These are phyloP conservation scores for Patella pellucida DNA, from an alignment of 2,888 invertebrate genomes.

Conservation along the genomic window DNA sequence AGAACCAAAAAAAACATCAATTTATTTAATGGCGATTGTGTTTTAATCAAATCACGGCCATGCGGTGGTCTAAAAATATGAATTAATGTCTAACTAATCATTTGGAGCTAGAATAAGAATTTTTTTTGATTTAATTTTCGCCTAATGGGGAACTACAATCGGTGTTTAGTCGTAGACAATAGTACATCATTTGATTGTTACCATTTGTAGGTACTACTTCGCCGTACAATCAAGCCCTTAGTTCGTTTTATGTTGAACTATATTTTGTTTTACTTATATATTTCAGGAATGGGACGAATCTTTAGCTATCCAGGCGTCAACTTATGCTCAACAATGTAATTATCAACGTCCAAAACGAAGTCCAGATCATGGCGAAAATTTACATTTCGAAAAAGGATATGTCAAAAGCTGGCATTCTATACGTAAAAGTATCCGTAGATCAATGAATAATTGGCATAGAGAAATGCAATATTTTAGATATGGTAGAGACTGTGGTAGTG, in stretches of 20 bases:
- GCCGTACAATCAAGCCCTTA: too few species aligned
- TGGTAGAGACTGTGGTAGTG: constrained; percentile 33
- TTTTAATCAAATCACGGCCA: too few species aligned
- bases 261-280: neutral
- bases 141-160: too few species aligned
- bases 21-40: too few species aligned
- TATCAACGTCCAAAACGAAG: constrained; percentile 33
- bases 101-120: too few species aligned
- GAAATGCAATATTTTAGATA: constrained; percentile 32
- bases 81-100: too few species aligned
- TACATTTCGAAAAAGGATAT: constrained; percentile 25
- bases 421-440: constrained; percentile 25
- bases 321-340: constrained; percentile 37
- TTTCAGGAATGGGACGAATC: constrained; percentile 29
- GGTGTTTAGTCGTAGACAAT: too few species aligned
- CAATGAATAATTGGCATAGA: constrained; percentile 35
- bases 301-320: constrained; percentile 23
- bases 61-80: too few species aligned
- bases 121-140: too few species aligned
- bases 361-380: constrained; percentile 35
- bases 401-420: constrained; percentile 19
- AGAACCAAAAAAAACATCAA: too few species aligned
- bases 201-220: too few species aligned
- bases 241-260: neutral
- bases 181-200: too few species aligned